Evolutionary conservation across 2,797 vertebrate species (phyloP), one percentile per base, ranked within the genome.

Genomic region (Sebastiscus tertius): DNA sequence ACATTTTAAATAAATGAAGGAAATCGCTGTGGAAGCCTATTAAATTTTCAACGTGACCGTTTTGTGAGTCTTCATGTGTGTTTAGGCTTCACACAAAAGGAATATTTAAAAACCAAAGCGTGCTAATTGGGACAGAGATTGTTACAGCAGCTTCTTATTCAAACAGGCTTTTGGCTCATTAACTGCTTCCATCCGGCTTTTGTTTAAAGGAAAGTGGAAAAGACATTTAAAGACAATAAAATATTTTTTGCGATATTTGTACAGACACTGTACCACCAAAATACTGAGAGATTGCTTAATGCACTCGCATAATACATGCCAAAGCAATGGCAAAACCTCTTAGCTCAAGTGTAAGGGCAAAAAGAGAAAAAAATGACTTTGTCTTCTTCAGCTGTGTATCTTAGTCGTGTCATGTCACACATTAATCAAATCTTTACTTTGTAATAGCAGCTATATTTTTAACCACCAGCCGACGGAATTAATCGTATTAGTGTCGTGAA

Each of bases 61-160:
- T 96, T 96, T 95, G 95, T 94, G 94, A 92, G 91, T 93, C 94
- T 95, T 95, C 92, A 94, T 95, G 93, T 95, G 95, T 95, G 94
- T 96, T 96, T 95, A 95, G 92, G 94, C 89, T 91, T 91, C 75
- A 75, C 92, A 93, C 92, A 94, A 94, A 95, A 94, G 89, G 90
- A 94, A 94, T 92, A 92, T 94, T 94, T 94, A 89, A 94, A 94
- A 93, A 93, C 85, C 85, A 92, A 95, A 93, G 93, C 93, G 52
- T 93, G 90, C 88, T 94, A 93, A 95, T 94, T 93, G 94, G 93
- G 88, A 94, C 91, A 94, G 90, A 91, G 91, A 92, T 91, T 90
- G 91, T 93, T 95, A 91, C 89, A 90, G 91, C 77, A 72, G 85
- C 89, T 87, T 92, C 93, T 95, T 95, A 93, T 92, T 92, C 91